Percentiles rank a stretch among this genome's conserved stretches.
Conservation (phyloP, 2,113 vertebrate genomes). For the Chaetops frenatus region DNA sequence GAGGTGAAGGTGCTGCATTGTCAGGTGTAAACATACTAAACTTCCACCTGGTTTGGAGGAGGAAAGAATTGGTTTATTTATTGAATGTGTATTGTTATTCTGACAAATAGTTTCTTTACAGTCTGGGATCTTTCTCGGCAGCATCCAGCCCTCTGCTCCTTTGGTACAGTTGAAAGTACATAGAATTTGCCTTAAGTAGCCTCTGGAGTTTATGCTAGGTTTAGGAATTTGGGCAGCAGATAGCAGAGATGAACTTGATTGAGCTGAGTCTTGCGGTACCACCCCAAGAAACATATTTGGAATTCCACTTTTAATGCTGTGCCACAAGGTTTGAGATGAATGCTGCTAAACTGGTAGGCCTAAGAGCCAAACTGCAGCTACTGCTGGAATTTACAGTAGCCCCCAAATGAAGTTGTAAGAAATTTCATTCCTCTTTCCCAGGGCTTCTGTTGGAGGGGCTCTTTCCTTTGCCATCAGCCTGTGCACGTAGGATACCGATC, state of each 20-base stretch:
- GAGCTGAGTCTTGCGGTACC: not conserved
- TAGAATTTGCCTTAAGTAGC: not conserved
- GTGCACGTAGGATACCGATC: not conserved
- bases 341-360: not conserved
- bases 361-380: not conserved
- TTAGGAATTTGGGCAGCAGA: not conserved
- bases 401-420: not conserved
- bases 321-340: not conserved
- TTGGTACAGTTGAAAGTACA: not conserved
- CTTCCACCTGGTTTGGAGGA: not conserved
- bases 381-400: not conserved
- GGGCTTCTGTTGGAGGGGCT: not conserved
- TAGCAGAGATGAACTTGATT: not conserved
- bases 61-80: not conserved
- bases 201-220: not conserved
- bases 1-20: not conserved
- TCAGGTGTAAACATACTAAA: not conserved
- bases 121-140: not conserved
- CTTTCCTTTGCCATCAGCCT: not conserved
- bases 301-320: not conserved
- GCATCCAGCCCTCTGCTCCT: not conserved
- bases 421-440: not conserved
- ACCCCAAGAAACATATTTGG: not conserved
- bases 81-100: not conserved
- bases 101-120: not conserved